Evolutionary conservation across 1,140 invertebrate genomes (phyloP), one percentile per base, ranked within the genome.

Genomic region (Drosophila sturtevanti): DNA sequence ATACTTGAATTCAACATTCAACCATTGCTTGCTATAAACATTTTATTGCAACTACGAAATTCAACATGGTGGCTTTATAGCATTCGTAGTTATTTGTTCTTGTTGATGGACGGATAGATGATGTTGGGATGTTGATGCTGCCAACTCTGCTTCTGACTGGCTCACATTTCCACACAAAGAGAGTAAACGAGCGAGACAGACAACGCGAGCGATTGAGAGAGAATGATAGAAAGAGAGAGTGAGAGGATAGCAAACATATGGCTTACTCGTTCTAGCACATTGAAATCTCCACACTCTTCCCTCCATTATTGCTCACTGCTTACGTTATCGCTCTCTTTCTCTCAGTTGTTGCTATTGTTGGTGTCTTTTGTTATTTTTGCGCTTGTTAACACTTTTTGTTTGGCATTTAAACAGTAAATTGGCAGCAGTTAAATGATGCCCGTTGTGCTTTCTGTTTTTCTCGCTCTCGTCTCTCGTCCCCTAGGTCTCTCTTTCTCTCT

Each of bases 321-420:
- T 27, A 38, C 31, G 11, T 37, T 24, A 11, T 44, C 35, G 56
- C 16, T 35, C 16, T 31, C 18, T 27, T 7, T 51, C 9, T 0
- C 38, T 16, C 38, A 41, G 10, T 9, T 62, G 60, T 73, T 56
- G 41, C 60, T 65, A 67, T 67, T 85, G 77, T 79, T 68, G 22
- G 48, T 79, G 56, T 78, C 75, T 90, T 90, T 90, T 90, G 79
- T 91, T 90, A 86, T 86, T 91, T 91, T 90, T 81, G 86, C 89
- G 85, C 89, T 91, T 87, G 82, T 87, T 87, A 89, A 86, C 89
- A 91, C 89, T 91, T 91, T 91, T 91, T 91, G 89, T 91, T 87
- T 91, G 89, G 86, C 89, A 87, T 91, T 91, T 91, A 91, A 91
- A 91, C 89, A 91, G 89, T 90, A 91, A 91, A 91, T 91, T 91